A percentile compares a stretch with the other conserved stretches of the same genome.
Evolutionary conservation across 2,113 vertebrate genomes (phyloP).

Genomic region (human (Homo sapiens)): DNA sequence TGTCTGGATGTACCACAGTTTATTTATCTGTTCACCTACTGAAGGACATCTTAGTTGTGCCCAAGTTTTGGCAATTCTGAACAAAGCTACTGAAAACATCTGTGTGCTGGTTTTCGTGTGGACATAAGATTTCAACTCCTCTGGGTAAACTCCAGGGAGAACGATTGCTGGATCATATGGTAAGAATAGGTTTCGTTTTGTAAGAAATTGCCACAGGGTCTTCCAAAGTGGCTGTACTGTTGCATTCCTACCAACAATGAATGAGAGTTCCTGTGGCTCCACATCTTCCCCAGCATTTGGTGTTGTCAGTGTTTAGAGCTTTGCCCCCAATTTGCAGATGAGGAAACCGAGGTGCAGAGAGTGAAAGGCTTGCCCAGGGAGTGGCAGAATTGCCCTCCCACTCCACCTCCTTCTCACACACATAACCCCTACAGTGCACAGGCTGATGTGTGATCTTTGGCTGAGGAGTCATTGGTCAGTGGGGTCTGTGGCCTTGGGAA

Average conservation of each 20-base stretch:
- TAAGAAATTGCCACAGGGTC: not conserved
- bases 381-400: not conserved
- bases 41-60: not conserved
- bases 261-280: not conserved
- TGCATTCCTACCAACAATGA: not conserved
- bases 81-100: not conserved
- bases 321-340: not conserved
- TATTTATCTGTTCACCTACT: not conserved
- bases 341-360: not conserved
- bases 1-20: not conserved
- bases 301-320: not conserved
- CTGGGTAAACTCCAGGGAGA: not conserved
- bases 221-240: not conserved
- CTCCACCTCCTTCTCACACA: too few species aligned
- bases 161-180: too few species aligned
- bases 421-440: not conserved
- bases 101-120: not conserved
- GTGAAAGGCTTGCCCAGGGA: not conserved
- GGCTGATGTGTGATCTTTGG: not conserved
- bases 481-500: not conserved
- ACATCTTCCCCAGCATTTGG: not conserved
- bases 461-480: not conserved
- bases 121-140: not conserved
- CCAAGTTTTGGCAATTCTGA: not conserved
- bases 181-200: not conserved